Conservation (phyloP, 2,888 invertebrate species). For the Drosophila fungiperda region DNA sequence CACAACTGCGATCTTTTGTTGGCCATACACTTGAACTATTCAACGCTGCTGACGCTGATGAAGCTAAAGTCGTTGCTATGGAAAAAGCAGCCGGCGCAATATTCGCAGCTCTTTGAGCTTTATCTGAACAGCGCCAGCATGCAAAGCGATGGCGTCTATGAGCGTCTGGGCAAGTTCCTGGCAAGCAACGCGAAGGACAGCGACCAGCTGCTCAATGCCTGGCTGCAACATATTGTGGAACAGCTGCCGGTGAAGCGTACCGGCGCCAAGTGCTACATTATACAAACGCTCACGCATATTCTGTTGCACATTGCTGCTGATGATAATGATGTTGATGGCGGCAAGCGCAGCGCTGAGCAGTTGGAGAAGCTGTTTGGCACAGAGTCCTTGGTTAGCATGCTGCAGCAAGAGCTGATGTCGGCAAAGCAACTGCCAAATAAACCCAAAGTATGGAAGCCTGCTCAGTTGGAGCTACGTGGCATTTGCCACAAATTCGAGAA, state of each 20-base stretch:
- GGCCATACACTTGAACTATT: constrained; percentile 38
- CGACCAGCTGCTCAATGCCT: constrained; percentile 15
- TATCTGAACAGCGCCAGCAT: constrained; percentile 35
- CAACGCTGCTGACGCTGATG: constrained; percentile 27
- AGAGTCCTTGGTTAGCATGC: constrained; percentile 10
- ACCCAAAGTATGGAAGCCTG: background rate
- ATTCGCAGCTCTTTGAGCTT: constrained; percentile 47
- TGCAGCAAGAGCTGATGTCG: constrained; percentile 39
- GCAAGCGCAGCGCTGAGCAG: background rate
- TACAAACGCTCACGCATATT: constrained; percentile 28
- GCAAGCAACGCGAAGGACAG: background rate
- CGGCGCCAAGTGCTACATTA: constrained; percentile 30
- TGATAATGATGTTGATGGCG: background rate
- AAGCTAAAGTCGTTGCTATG: constrained; percentile 45
- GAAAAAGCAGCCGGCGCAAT: constrained; percentile 35
- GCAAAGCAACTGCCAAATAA: constrained; percentile 7
- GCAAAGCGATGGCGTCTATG: constrained; percentile 16
- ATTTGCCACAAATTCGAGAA: constrained; percentile 43
- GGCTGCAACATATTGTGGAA: constrained; percentile 35
- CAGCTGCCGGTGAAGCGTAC: constrained; percentile 36
- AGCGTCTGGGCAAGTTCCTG: constrained; percentile 48
- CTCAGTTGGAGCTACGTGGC: constrained; percentile 24
- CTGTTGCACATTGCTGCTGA: constrained; percentile 20
- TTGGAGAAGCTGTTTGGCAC: constrained; percentile 34
- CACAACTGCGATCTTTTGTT: constrained; percentile 46